phyloP scores from a whole-genome alignment of 2,113 vertebrate genomes.

The Coracopsis vasa region DNA sequence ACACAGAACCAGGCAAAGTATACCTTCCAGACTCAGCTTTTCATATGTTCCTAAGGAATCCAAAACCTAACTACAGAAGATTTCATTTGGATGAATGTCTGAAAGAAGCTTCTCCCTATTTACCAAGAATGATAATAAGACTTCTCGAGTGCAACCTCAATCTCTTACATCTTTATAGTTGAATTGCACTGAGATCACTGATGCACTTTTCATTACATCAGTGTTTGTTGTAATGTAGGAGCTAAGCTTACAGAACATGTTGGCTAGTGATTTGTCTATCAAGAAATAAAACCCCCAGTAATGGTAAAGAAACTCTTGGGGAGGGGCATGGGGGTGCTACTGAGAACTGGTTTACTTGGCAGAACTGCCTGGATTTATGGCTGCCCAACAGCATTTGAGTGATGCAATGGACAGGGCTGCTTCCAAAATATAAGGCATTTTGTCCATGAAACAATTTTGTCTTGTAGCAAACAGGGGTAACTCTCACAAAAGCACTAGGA shows the following conservation, averaged over 20 bases:
- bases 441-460: neutral
- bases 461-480: neutral
- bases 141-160: neutral
- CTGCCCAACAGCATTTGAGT: neutral
- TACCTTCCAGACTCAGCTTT: neutral
- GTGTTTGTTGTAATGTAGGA: neutral
- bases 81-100: neutral
- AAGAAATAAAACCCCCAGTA: neutral
- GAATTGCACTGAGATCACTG: neutral
- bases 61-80: neutral
- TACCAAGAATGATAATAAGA: neutral
- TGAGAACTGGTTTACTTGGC: neutral
- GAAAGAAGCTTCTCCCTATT: neutral
- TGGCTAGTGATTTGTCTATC: neutral
- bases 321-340: no score
- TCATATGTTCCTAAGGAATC: neutral
- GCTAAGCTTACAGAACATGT: neutral
- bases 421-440: neutral
- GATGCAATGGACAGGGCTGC: neutral
- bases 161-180: neutral
- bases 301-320: neutral
- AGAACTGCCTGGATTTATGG: neutral
- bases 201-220: neutral
- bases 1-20: neutral
- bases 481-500: neutral